Base-by-base conservation (phyloP, 2,113 vertebrate genomes). In the Formicarius rufipectus region DNA sequence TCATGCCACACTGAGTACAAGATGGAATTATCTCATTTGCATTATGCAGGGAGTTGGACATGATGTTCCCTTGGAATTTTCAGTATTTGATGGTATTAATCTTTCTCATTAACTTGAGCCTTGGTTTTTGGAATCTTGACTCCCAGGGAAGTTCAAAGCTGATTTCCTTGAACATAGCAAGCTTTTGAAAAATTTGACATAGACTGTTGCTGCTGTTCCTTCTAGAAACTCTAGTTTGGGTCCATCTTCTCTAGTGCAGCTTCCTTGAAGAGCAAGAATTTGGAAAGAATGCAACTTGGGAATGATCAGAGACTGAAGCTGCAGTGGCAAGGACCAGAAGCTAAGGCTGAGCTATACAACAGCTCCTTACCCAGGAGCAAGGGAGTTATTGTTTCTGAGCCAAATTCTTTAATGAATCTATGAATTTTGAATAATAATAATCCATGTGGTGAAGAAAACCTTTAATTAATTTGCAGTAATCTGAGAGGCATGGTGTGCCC, bases 361-460 rank as follows among this genome's bases (percentile, higher is more conserved):
- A 66, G 8, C 13, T 91, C 31, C 45, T 76, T 62, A 53, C 25
- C 7, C 62, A 73, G 33, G 45, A 91, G 37, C 31, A 84, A 66
- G 40, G 9, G 18, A 91, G 3, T 52, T 75, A 68, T 4, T 62
- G 14, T 87, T 86, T 95, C 77, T 53, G 50, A 79, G 33, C 59
- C 28, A 79, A 79, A 73, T 73, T 91, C 45, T 76, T 72, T 73
- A 77, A 82, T 69, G 33, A 93, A 56, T 89, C 69, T 76, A 58
- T 85, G 24, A 16, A 71, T 93, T 88, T 95, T 75, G 55, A 94
- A 91, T 68, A 89, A 85, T 83, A 92, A 89, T 90, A 84, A 94
- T 83, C 33, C 1, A 1, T 53, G 33, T 73, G 45, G 10, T 50
- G 30, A 91, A 85, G 13, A 63, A 87, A 87, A 15, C 40, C 33